Evolutionary conservation across 1,140 invertebrate species (phyloP).

Genomic region (Drosophila mauritiana): DNA sequence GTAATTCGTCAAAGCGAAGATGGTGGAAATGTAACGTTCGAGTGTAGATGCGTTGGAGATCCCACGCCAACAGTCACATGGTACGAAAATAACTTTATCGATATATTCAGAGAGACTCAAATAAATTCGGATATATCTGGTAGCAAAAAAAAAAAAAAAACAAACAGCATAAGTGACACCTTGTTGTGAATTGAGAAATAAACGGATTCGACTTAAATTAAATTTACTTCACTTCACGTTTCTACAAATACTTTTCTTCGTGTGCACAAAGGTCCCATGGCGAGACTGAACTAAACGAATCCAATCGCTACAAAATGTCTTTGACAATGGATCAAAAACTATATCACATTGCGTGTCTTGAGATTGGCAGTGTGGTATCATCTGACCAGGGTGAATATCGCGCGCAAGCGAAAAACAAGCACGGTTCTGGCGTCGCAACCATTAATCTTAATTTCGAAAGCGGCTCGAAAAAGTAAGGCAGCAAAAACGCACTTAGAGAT

Average conservation of each 20-base stretch:
- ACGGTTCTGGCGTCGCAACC: constrained; percentile 95
- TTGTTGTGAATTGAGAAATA: background rate
- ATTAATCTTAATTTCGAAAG: constrained; percentile 98
- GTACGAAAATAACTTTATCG: constrained; percentile 86
- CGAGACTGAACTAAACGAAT: constrained; percentile 91
- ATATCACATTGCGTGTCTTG: constrained; percentile 94
- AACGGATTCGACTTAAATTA: background rate
- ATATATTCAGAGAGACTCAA: background rate
- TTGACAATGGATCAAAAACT: constrained; percentile 94
- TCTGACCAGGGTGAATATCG: constrained; percentile 96
- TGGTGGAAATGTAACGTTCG: constrained; percentile 96
- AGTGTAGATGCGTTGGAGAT: constrained; percentile 97
- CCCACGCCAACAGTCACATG: constrained; percentile 96
- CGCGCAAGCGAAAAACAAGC: constrained; percentile 95
- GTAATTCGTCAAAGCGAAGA: constrained; percentile 97
- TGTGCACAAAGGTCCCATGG: constrained; percentile 91
- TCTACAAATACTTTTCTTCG: constrained; percentile 30
- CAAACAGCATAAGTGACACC: background rate
- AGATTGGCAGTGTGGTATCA: constrained; percentile 93
- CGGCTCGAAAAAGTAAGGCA: constrained; percentile 93
- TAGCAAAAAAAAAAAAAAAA: constrained; percentile 1
- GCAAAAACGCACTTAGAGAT: constrained; percentile 11
- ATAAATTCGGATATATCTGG: background rate
- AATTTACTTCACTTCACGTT: constrained; percentile 19
- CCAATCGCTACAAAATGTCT: constrained; percentile 91